Evolutionary conservation across 2,888 invertebrate species (phyloP).

Genomic region (Shargacucullia verbasci): DNA sequence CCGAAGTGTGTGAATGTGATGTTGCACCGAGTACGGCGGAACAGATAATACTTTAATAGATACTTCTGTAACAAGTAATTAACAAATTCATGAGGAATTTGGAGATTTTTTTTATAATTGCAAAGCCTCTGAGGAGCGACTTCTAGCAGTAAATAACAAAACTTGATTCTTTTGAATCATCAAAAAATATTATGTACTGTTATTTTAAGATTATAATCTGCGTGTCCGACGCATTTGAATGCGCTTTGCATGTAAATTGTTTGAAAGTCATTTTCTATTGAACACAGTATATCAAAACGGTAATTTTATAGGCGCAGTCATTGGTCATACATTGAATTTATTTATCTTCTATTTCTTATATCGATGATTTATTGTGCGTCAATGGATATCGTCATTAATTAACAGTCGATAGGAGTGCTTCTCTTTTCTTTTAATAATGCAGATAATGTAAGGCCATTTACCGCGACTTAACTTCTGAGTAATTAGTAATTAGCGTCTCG

Average conservation of each 20-base stretch:
- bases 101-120: no score
- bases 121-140: background rate
- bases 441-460: conserved; percentile 16
- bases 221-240: conserved; percentile 44
- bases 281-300: conserved; percentile 15
- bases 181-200: conserved; percentile 36
- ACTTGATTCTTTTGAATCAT: conserved; percentile 6
- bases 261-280: conserved; percentile 50
- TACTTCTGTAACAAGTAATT: no score
- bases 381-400: conserved; percentile 9
- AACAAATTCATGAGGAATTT: no score
- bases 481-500: conserved; percentile 34
- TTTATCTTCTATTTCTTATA: background rate
- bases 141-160: background rate
- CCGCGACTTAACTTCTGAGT: conserved; percentile 12
- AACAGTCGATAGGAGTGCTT: conserved; percentile 9
- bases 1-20: background rate
- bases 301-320: conserved; percentile 5
- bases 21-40: conserved; percentile 2
- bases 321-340: conserved; percentile 4
- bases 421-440: conserved; percentile 21
- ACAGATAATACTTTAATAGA: no score
- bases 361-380: background rate
- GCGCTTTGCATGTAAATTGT: conserved; percentile 41
- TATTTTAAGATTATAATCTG: conserved; percentile 36